Evolutionary conservation across 2,888 invertebrate genomes (phyloP).

Genomic region (Stenotaenia linearis): DNA sequence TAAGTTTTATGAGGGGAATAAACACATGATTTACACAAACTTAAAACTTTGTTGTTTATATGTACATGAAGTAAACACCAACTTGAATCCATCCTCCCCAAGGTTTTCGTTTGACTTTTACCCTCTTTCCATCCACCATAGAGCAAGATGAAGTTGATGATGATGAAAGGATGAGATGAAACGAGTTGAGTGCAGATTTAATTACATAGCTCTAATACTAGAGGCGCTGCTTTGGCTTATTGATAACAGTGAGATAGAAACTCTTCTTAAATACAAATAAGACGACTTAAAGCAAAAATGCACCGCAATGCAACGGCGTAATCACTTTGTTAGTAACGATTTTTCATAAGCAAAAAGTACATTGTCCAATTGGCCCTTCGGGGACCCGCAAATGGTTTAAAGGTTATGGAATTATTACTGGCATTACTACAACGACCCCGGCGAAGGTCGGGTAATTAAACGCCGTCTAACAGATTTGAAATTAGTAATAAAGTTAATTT

Average conservation of each 20-base stretch:
- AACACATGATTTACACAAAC: too few relatives aligned
- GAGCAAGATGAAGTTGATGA: background rate
- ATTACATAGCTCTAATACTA: background rate
- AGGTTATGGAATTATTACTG: background rate
- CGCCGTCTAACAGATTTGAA: background rate
- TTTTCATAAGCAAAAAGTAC: background rate
- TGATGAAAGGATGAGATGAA: background rate
- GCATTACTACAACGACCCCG: background rate
- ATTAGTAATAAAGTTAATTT: background rate
- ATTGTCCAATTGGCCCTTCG: background rate
- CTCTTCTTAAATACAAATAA: background rate
- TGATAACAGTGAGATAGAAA: background rate
- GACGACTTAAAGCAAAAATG: background rate
- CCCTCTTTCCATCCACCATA: background rate
- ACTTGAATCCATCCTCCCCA: background rate
- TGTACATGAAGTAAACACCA: too few relatives aligned
- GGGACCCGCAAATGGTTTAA: background rate
- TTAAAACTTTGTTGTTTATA: too few relatives aligned
- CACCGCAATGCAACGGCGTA: background rate
- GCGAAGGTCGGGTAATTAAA: background rate
- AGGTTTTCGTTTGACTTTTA: background rate
- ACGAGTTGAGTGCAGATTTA: constrained; percentile 9
- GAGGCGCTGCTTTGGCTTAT: background rate
- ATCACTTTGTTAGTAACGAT: too few relatives aligned
- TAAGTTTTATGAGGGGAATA: too few relatives aligned